These are phyloP conservation scores for Eumacrocentrus americanus DNA, from an alignment of 2,888 invertebrate species.

Conservation along the genomic window DNA sequence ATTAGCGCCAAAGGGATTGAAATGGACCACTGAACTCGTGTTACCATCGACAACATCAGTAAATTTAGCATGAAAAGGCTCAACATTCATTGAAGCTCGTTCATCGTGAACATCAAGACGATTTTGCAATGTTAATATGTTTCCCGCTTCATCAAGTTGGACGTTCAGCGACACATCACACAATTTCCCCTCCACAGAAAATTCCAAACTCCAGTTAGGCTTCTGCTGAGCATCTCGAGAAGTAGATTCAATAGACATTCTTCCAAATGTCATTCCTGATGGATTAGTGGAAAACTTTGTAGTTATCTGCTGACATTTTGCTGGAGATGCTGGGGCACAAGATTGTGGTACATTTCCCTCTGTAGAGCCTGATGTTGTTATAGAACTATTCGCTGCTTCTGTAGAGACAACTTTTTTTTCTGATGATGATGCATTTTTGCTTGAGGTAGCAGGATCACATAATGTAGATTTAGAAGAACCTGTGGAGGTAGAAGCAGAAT, in stretches of 20 bases:
- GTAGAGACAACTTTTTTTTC: slow-evolving; percentile 15
- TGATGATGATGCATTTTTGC: no score
- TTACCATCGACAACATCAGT: slow-evolving; percentile 83
- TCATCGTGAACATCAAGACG: slow-evolving; percentile 92
- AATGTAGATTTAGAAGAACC: slow-evolving; percentile 21
- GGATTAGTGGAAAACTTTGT: slow-evolving; percentile 32
- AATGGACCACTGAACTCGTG: slow-evolving; percentile 75
- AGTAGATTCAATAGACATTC: slow-evolving; percentile 57
- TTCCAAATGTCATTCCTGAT: slow-evolving; percentile 24
- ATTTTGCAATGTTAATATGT: slow-evolving; percentile 70
- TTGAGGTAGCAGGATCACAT: no score
- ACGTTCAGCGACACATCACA: no score
- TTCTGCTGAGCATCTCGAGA: slow-evolving; percentile 88
- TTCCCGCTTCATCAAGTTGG: neutral
- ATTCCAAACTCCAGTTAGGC: slow-evolving; percentile 95
- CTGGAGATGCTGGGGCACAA: slow-evolving; percentile 12
- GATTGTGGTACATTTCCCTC: neutral
- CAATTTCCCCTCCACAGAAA: slow-evolving; percentile 57
- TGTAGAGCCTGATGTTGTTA: slow-evolving; percentile 25
- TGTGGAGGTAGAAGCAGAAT: slow-evolving; percentile 21
- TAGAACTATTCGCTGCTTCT: neutral
- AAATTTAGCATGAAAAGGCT: slow-evolving; percentile 73
- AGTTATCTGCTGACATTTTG: slow-evolving; percentile 28
- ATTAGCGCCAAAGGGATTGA: slow-evolving; percentile 54
- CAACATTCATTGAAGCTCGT: slow-evolving; percentile 82